Base-by-base conservation (phyloP, 2,797 vertebrate genomes). In the Linurgus olivaceus region DNA sequence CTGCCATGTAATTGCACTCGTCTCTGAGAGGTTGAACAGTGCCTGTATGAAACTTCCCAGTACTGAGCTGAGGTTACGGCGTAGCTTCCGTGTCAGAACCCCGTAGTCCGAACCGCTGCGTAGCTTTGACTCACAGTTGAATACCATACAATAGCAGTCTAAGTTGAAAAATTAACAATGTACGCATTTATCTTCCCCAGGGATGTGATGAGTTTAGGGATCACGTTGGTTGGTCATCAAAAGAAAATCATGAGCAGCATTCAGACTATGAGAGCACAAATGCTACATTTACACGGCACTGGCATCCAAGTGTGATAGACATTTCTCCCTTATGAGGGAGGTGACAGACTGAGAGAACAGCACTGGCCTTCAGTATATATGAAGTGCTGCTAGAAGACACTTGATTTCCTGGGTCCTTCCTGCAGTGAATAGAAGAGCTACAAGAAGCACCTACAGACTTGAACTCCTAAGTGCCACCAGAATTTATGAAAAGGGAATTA, bases 171-270 rank as follows among this genome's bases (percentile, higher is more conserved):
- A 97, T 94, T 95, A 97, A 96, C 92, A 94, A 67, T 94, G 81
- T 89, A 84, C 93, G 85, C 93, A 58, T 94, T 96, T 98, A 92
- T 98, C 77, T 97, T 97, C 97, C 96, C 85, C 97, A 99, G 99
- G 96, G 99, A 99, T 96, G 98, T 99, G 98, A 99, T 99, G 99
- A 99, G 99, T 98, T 98, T 99, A 98, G 99, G 99, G 92, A 99
- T 99, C 98, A 98, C 99, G 79, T 98, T 99, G 97, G 99, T 99
- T 96, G 99, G 99, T 96, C 99, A 99, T 98, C 99, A 99, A 97
- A 99, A 99, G 98, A 99, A 99, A 98, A 99, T 99, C 97, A 99
- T 99, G 99, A 99, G 99, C 98, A 99, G 99, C 99, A 99, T 99
- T 99, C 99, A 99, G 98, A 99, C 99, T 98, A 99, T 99, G 98